A percentile compares a stretch with the other conserved stretches of the same genome.
phyloP scores from a whole-genome alignment of 2,113 vertebrate species.

The Leucopsar rothschildi region DNA sequence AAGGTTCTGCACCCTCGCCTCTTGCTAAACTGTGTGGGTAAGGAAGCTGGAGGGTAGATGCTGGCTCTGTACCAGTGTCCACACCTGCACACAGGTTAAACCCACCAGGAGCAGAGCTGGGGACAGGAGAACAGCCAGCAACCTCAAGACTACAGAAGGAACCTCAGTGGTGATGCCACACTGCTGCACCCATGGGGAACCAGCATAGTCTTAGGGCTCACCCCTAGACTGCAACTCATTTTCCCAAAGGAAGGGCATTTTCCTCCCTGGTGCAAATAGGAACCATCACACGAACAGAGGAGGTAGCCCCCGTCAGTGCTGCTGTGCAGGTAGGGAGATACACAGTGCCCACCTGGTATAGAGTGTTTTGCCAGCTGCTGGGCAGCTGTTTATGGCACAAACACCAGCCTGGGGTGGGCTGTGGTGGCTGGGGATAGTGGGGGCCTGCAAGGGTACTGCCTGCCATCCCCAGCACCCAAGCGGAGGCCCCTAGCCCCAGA shows the following conservation, averaged over 20 bases:
- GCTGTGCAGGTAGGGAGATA: not conserved
- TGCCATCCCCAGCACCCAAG: rapidly evolving
- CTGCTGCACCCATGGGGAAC: not conserved
- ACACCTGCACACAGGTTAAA: not conserved
- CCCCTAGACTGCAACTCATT: not conserved
- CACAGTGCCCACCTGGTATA: rapidly evolving
- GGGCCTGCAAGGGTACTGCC: not conserved
- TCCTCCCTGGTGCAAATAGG: not conserved
- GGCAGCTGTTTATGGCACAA: rapidly evolving
- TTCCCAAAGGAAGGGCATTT: not conserved
- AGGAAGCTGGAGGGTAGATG: not conserved
- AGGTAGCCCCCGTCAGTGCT: not conserved
- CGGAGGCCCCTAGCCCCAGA: not conserved
- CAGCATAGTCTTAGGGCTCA: not conserved
- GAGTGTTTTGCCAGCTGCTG: not conserved
- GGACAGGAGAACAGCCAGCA: not conserved
- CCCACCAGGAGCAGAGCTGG: not conserved
- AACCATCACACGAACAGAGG: not conserved
- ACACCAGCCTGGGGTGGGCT: not conserved
- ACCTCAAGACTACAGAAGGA: not conserved
- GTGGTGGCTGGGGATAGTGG: not conserved
- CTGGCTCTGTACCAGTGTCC: not conserved
- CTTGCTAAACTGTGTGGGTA: not conserved
- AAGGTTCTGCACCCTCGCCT: not conserved
- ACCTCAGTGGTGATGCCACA: not conserved